Base-by-base conservation (phyloP, 2,797 vertebrate species). In the Channallabes apus region DNA sequence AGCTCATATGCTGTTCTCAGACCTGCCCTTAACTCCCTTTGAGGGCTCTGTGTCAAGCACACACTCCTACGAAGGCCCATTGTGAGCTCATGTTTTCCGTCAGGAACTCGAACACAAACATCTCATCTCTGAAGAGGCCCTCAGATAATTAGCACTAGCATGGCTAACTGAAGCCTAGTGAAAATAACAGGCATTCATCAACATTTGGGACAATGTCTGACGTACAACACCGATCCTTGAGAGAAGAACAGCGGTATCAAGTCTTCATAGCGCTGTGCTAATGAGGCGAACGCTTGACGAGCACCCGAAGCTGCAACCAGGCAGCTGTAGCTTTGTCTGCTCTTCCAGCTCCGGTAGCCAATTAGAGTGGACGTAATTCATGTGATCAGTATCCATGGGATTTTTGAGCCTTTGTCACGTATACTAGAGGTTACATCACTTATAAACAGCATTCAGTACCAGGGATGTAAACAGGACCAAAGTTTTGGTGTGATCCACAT, bases 101-200 rank as follows among this genome's bases (percentile, higher is more conserved):
- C 82, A 83, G 88, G 83, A 87, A 35, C 4, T 58, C 27, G 54
- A 85, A 80, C 62, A 82, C 79, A 84, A 76, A 64, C 79, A 2
- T 6, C 77, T 87, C 71, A 83, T 82, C 65, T 81, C 83, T 91
- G 68, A 88, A 92, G 89, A 89, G 84, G 90, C 87, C 85, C 82
- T 80, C 84, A 71, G 14, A 84, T 90, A 89, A 92, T 90, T 89
- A 90, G 85, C 85, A 75, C 69, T 68, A 82, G 77, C 58, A 83
- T 54, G 80, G 68, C 38, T 85, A 86, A 69, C 79, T 81, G 24
- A 58, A 89, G 56, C 68, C 46, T 20, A 62, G 64, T 56, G 71
- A 82, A 87, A 84, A 88, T 72, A 62, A 27, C 64, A 27, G 58
- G 78, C 58, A 2, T 76, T 81, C 12, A 65, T 84, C 85, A 80